phyloP scores from a whole-genome alignment of 2,797 vertebrate species.

The Cichlasoma orientale region DNA sequence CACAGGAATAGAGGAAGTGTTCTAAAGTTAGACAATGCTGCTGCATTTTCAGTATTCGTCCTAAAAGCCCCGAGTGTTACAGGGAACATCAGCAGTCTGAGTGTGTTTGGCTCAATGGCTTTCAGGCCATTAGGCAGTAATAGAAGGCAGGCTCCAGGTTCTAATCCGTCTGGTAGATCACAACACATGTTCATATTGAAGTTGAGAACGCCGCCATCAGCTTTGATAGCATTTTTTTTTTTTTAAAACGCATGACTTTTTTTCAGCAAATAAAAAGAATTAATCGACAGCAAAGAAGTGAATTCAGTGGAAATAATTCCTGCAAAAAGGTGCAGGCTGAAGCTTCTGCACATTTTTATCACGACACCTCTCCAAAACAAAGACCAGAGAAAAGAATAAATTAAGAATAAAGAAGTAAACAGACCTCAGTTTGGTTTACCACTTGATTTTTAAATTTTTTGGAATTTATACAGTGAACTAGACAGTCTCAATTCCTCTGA shows the following conservation, averaged over 20 bases:
- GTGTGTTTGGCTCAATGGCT: slow-evolving; percentile 15
- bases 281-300: not conserved
- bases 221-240: not conserved
- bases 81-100: not conserved
- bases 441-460: not conserved
- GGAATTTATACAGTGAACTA: no score
- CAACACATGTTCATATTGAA: not conserved
- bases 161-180: not conserved
- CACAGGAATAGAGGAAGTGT: slow-evolving; percentile 69
- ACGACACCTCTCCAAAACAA: not conserved
- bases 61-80: slow-evolving; percentile 27
- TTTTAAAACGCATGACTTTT: not conserved
- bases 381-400: not conserved
- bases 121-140: not conserved
- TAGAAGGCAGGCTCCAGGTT: not conserved
- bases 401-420: not conserved
- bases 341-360: not conserved
- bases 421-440: not conserved
- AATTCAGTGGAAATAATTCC: not conserved
- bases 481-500: no score
- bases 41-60: slow-evolving; percentile 36
- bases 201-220: not conserved
- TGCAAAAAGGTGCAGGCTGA: not conserved
- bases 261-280: not conserved
- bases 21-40: slow-evolving; percentile 60